Evolutionary conservation across 2,797 vertebrate species (phyloP), one percentile per base, ranked within the genome.

Genomic region (Cottoperca gobio): DNA sequence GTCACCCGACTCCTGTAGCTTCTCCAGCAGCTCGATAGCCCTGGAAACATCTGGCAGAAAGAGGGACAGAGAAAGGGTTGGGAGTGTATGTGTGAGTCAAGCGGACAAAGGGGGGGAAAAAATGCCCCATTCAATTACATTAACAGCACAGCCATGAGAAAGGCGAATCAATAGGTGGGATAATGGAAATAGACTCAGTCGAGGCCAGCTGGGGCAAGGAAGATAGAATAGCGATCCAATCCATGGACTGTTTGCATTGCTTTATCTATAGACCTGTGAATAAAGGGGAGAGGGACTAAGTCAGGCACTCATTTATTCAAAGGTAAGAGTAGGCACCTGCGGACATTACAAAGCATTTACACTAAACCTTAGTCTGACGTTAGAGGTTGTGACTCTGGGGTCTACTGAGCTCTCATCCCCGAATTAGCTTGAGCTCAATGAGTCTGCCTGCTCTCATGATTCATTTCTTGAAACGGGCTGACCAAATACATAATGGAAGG

Each of bases 1-100:
- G 68, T 98, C 97, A 76, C 97, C 97, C 5, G 97, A 97, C 88
- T 98, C 97, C 92, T 99, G 98, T 67, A 99, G 94, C 91, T 99
- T 99, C 93, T 99, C 98, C 94, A 99, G 93, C 91, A 99, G 92
- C 91, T 99, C 97, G 72, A 99, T 98, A 31, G 97, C 98, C 91
- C 98, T 95, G 80, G 97, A 94, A 93, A 99, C 97, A 95, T 99
- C 98, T 99, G 90, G 91, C 68, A 71, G 35, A 70, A 60, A 79
- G 84, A 81, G 61, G 46, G 75, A 53, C 19, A 48, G 50, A 57
- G n/a, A 58, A 8, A 28, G 23, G 35, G 8, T n/a, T 19, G 16
- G 17, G 28, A 54, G 48, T 28, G 46, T 37, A 19, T 40, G 70
- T 58, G 21, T 59, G 31, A 40, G 70, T 67, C 66, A 70, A 57